Evolutionary conservation across 2,113 vertebrate genomes (phyloP).

Genomic region (Phrynosoma blainvillii): DNA sequence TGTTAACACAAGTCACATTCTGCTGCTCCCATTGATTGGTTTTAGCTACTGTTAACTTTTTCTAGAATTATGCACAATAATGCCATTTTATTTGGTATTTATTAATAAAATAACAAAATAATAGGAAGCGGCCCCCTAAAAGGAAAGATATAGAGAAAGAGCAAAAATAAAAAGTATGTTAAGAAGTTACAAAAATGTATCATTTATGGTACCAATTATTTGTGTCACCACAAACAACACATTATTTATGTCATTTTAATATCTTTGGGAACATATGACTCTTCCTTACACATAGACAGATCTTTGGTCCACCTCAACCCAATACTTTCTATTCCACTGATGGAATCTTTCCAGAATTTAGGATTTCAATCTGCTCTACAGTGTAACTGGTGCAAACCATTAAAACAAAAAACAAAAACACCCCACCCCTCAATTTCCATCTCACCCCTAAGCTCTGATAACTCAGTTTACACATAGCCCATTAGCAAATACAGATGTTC

Average conservation of each 20-base stretch:
- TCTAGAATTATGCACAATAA: neutral
- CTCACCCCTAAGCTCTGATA: slow-evolving; percentile 26
- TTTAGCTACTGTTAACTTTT: neutral
- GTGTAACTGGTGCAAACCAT: neutral
- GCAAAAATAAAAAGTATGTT: no score
- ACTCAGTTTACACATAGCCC: slow-evolving; percentile 13
- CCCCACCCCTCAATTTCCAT: neutral
- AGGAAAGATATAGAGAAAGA: no score
- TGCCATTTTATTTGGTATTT: no score
- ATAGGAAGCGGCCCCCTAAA: no score
- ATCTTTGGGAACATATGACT: neutral
- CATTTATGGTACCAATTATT: no score
- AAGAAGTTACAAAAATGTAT: no score
- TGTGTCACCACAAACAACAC: no score
- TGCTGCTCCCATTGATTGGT: neutral
- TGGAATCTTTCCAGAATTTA: neutral
- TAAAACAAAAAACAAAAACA: neutral
- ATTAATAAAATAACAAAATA: no score
- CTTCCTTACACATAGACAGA: neutral
- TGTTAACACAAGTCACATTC: neutral
- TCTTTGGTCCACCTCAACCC: neutral
- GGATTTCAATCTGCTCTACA: neutral
- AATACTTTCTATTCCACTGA: neutral
- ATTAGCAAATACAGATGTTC: slow-evolving; percentile 53
- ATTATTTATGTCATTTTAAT: neutral